Conservation (phyloP, 1,140 invertebrate species). For the Mizuhopecten yessoensis region DNA sequence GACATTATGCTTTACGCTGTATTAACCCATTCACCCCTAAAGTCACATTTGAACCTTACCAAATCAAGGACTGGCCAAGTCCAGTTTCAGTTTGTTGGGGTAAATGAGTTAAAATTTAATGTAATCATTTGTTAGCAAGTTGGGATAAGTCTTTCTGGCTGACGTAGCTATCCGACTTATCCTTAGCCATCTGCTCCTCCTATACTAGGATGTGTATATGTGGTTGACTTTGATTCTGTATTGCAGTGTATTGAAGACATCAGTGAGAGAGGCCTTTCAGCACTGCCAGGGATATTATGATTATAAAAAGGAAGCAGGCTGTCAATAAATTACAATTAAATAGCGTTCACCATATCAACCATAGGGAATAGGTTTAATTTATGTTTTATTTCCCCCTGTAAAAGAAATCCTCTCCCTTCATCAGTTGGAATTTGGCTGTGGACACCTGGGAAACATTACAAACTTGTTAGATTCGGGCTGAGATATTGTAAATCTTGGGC, state of each 20-base stretch:
- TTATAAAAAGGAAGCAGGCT: not conserved
- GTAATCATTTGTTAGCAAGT: too few relatives aligned
- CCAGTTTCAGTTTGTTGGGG: too few relatives aligned
- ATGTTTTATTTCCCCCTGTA: not conserved
- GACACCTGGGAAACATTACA: not conserved
- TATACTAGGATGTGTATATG: not conserved
- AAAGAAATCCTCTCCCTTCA: not conserved
- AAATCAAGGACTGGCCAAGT: too few relatives aligned
- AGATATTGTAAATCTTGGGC: not conserved
- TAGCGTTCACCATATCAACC: slow-evolving; percentile 25
- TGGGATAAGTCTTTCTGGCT: too few relatives aligned
- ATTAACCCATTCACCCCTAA: too few relatives aligned
- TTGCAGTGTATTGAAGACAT: not conserved
- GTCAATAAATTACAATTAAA: slow-evolving; percentile 36
- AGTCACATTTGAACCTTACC: too few relatives aligned
- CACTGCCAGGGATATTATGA: not conserved
- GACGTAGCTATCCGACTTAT: too few relatives aligned
- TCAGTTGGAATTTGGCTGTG: not conserved
- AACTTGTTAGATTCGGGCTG: slow-evolving; percentile 23
- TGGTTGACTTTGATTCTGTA: not conserved
- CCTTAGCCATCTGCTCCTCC: too few relatives aligned
- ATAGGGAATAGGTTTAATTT: slow-evolving; percentile 1
- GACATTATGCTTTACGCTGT: too few relatives aligned
- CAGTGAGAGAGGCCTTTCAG: not conserved
- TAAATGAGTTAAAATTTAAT: too few relatives aligned